These are phyloP conservation scores for Ommatoiulus sabulosus DNA, from an alignment of 2,888 invertebrate species.

Conservation along the genomic window DNA sequence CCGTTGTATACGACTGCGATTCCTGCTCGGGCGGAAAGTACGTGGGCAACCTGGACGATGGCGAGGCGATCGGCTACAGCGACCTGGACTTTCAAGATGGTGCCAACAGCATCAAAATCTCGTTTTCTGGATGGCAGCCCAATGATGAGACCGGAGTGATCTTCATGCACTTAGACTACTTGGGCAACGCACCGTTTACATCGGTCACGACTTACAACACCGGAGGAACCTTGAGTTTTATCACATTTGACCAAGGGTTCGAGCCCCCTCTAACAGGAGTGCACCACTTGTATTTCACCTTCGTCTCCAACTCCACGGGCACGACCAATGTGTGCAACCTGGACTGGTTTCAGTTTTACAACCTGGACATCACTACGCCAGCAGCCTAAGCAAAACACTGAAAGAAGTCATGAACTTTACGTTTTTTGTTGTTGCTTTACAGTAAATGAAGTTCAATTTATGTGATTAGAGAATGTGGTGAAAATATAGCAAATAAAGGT, in stretches of 20 bases:
- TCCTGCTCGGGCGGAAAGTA: not conserved
- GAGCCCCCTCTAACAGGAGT: not conserved
- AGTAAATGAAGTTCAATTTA: too few relatives aligned
- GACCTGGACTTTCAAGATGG: constrained; percentile 28
- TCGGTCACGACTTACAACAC: constrained; percentile 25
- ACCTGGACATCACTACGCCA: not conserved
- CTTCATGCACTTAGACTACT: not conserved
- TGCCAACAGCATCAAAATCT: not conserved
- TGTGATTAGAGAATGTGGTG: too few relatives aligned
- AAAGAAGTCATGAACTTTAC: not conserved
- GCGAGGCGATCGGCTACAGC: constrained; percentile 10
- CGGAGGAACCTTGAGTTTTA: not conserved
- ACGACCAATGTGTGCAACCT: constrained; percentile 18
- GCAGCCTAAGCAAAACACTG: not conserved
- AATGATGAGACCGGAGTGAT: not conserved
- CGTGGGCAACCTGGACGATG: constrained; percentile 2
- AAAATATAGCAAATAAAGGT: too few relatives aligned
- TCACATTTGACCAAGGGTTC: not conserved
- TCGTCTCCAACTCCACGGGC: not conserved
- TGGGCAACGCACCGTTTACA: not conserved
- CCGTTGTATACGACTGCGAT: not conserved
- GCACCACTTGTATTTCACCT: constrained; percentile 26
- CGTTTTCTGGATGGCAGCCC: constrained; percentile 42
- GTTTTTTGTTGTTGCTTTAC: too few relatives aligned
- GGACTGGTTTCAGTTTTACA: constrained; percentile 37